Base-by-base conservation (phyloP, 2,888 invertebrate species). In the Drosophila gaucha region DNA sequence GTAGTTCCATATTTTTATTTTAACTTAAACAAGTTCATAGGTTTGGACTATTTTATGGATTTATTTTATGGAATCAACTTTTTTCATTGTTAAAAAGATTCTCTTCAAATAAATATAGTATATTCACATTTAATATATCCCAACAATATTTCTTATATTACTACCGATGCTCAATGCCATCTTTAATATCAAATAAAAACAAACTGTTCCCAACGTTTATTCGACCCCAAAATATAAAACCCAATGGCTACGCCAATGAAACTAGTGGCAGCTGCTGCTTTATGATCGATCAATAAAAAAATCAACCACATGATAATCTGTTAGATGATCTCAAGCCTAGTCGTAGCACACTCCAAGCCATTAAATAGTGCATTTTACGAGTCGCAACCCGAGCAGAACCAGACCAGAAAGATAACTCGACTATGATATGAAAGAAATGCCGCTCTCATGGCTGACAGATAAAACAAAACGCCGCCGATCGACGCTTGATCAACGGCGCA, bases 351-450 rank as follows among this genome's bases (percentile, higher is more conserved):
- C 76, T 73, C 28, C 76, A 66, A 66, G 62, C 70, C 78, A 74
- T 83, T 80, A 83, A 83, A 67, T 71, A 75, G 73, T 65, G 68
- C 62, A 83, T 76, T 83, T 83, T 86, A 86, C 63, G 82, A 78
- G 67, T 41, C 44, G 20, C 16, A 39, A 46, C 50, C 58, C 39
- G 56, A 65, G 30, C 57, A 39, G 50, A 64, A 38, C 38, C 58
- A 54, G 31, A 55, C 38, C 36, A 44, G 30, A 33, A 26, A 47
- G 58, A 52, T 51, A 51, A 22, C 64, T 44, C 14, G 47, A 39
- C 52, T 58, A 22, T 36, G 51, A 62, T 57, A 72, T 75, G 58
- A 77, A 83, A 78, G 67, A 82, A 74, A 60, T 67, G 77, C 74
- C 74, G 77, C 67, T 47, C 58, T 62, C 64, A 46, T 46, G 57